Evolutionary conservation across 2,113 vertebrate species (phyloP), one percentile per base, ranked within the genome.

Genomic region (Megaceryle maxima): DNA sequence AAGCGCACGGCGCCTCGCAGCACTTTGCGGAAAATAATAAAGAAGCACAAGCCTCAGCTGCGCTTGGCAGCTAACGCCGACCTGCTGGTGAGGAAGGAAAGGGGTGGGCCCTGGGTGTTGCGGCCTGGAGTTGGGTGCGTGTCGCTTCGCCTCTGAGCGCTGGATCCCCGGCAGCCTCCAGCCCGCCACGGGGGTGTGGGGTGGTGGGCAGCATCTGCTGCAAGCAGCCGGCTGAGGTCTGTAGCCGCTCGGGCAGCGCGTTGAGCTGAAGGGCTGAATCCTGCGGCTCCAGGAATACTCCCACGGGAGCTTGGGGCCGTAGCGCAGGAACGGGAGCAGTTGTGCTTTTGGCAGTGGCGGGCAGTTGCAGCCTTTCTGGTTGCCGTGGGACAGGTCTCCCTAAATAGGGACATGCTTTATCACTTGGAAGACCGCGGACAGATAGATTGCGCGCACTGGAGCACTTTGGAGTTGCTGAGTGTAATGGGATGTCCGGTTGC

Each of bases 71-170:
- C 78, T 3, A 87, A 95, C 56, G 2, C 68, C 29, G 98, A 98
- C 63, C 67, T 98, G 14, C 90, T 98, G 98, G 98, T 98, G 96
- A 98, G 98, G 48, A 78, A 96, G 96, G 43, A 56, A 79, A 13
- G 28, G 59, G 67, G 63, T 9, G 67, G 62, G 70, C 35, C 35
- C 35, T 25, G 29, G 6, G 53, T 3, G 56, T 2, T 2, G 46
- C 21, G 59, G 72, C 64, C 64, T 26, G 66, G 9, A 2, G n/a
- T 1, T 5, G 46, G 29, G 63, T 12, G 55, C 31, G 62, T 60
- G 48, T 48, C 22, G n/a, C 39, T 33, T 48, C 67, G 11, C 53
- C 11, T 31, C 64, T 39, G 57, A 1, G 78, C 50, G 18, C 50
- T 17, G 77, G 19, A 31, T 16, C 4, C 21, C 31, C 31, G 33